A percentile compares a stretch with the other conserved stretches of the same genome.
These are phyloP conservation scores for Papilio elwesi DNA, from an alignment of 2,888 invertebrate species.

Conservation along the genomic window DNA sequence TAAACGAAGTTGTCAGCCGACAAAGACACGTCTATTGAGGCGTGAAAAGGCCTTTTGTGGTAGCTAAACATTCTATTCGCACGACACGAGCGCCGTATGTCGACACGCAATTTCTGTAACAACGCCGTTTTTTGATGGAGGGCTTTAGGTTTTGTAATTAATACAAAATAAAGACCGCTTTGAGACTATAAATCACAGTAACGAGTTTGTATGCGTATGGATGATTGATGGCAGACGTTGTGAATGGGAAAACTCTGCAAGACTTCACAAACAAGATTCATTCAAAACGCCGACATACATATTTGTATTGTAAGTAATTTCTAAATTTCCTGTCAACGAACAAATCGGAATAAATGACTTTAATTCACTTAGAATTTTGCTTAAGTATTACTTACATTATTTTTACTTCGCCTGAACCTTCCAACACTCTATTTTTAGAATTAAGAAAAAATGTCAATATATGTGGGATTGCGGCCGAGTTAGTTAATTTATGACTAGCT, in stretches of 20 bases:
- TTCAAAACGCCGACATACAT: not conserved
- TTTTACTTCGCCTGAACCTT: no score
- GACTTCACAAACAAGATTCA: not conserved
- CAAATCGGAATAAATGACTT: not conserved
- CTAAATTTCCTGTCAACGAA: not conserved
- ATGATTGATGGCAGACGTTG: constrained; percentile 31
- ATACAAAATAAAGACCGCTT: constrained; percentile 25
- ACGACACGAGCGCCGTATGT: not conserved
- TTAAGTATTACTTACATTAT: no score
- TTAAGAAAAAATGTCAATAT: no score
- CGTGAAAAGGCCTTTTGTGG: constrained; percentile 24
- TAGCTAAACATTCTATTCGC: constrained; percentile 35
- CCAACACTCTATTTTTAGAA: no score
- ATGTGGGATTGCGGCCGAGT: no score
- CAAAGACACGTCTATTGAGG: constrained; percentile 1
- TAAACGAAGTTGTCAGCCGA: constrained; percentile 16
- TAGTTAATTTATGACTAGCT: no score
- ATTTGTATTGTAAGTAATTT: not conserved
- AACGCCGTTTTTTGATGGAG: constrained; percentile 21
- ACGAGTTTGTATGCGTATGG: constrained; percentile 7
- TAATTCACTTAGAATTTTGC: no score
- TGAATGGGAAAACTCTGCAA: constrained; percentile 12
- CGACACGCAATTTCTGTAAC: constrained; percentile 9
- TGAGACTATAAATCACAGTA: constrained; percentile 17
- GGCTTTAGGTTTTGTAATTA: constrained; percentile 33